These are phyloP conservation scores for Pangasius sanitwongsei DNA, from an alignment of 2,797 vertebrate genomes.

Conservation along the genomic window DNA sequence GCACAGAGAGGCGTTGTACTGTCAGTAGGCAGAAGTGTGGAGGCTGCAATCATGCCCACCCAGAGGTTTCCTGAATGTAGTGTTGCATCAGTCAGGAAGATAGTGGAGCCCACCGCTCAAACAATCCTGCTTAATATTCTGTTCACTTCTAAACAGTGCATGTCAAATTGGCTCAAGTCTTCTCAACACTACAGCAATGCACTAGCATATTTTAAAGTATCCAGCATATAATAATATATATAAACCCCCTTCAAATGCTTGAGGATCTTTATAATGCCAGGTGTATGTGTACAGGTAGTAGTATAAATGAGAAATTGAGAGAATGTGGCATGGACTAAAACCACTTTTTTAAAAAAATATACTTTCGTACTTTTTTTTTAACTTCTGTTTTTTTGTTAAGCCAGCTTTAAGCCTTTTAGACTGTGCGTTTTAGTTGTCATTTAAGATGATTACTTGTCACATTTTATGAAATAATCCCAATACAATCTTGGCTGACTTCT, in stretches of 20 bases:
- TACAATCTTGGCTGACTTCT: not conserved
- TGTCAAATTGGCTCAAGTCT: not conserved
- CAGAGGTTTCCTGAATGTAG: slow-evolving; percentile 54
- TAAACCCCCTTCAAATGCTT: not conserved
- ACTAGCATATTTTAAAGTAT: not conserved
- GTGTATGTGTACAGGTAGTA: not conserved
- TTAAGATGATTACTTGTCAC: not conserved
- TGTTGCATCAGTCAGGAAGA: slow-evolving; percentile 37
- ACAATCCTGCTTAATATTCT: slow-evolving; percentile 6
- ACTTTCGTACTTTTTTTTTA: not conserved
- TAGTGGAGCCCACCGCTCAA: slow-evolving; percentile 5
- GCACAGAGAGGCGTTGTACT: slow-evolving; percentile 34
- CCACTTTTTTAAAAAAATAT: too few species aligned
- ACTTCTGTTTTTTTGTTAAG: not conserved
- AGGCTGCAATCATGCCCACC: slow-evolving; percentile 48
- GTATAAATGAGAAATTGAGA: not conserved
- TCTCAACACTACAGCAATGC: not conserved
- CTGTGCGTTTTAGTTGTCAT: not conserved
- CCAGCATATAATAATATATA: not conserved
- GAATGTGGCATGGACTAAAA: not conserved
- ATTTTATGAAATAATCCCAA: not conserved
- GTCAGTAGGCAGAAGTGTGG: slow-evolving; percentile 28
- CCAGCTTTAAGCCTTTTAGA: too few species aligned
- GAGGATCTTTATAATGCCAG: not conserved
- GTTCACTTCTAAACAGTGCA: not conserved